Evolutionary conservation across 2,113 vertebrate genomes (phyloP).

Genomic region (human): GRCh38 chr2:36155501-36156000

Average conservation of each 20-base stretch:
- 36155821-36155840: conserved; percentile 65
- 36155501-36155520: conserved; percentile 54
- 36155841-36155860: conserved; percentile 40
- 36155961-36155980: conserved; percentile 29
- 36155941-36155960: not conserved
- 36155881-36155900: not conserved
- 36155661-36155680: conserved; percentile 68
- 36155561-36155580: conserved; percentile 70
- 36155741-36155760: conserved; percentile 74
- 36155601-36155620: conserved; percentile 65
- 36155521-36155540: conserved; percentile 74
- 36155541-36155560: conserved; percentile 59
- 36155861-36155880: not conserved
- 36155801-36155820: conserved; percentile 58
- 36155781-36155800: conserved; percentile 63
- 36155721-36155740: conserved; percentile 69
- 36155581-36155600: conserved; percentile 66
- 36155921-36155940: not conserved
- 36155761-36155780: conserved; percentile 71
- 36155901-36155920: conserved; percentile 55
- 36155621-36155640: conserved; percentile 76
- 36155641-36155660: conserved; percentile 54
- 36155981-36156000: not conserved
- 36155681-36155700: conserved; percentile 31
- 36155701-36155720: conserved; percentile 47